phyloP scores from a whole-genome alignment of 2,888 invertebrate genomes.

The Tenthredo mesomela region DNA sequence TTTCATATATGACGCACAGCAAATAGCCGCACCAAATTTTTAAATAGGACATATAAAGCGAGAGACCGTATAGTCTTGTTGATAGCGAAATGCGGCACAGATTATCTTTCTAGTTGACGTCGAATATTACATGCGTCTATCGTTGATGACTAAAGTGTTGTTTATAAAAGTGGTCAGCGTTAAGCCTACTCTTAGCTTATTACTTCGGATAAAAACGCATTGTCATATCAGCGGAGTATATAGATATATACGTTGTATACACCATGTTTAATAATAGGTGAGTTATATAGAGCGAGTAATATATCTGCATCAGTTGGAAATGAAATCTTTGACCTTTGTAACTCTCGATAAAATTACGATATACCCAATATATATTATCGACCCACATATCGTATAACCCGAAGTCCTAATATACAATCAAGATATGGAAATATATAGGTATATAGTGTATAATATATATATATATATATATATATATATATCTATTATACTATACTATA shows the following conservation, averaged over 20 bases:
- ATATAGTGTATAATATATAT: neutral
- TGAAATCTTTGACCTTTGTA: neutral
- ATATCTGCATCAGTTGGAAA: neutral
- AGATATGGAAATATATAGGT: neutral
- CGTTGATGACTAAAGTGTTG: constrained; percentile 37
- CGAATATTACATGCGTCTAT: neutral
- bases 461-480: neutral
- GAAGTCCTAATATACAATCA: neutral
- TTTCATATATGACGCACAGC: neutral
- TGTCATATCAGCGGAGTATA: neutral
- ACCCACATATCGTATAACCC: neutral
- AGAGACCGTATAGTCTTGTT: neutral
- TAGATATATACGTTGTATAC: neutral
- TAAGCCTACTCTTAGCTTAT: neutral
- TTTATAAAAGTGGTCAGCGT: neutral
- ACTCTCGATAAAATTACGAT: neutral
- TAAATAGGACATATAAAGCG: neutral
- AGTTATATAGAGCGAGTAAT: too few relatives aligned
- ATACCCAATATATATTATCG: neutral
- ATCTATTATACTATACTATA: neutral
- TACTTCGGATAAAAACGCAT: constrained; percentile 3
- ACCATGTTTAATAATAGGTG: neutral
- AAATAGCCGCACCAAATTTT: neutral
- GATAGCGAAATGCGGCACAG: constrained; percentile 1
- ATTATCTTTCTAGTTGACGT: neutral